Conservation (phyloP, 2,888 invertebrate species). For the Tuberolachnus salignus region DNA sequence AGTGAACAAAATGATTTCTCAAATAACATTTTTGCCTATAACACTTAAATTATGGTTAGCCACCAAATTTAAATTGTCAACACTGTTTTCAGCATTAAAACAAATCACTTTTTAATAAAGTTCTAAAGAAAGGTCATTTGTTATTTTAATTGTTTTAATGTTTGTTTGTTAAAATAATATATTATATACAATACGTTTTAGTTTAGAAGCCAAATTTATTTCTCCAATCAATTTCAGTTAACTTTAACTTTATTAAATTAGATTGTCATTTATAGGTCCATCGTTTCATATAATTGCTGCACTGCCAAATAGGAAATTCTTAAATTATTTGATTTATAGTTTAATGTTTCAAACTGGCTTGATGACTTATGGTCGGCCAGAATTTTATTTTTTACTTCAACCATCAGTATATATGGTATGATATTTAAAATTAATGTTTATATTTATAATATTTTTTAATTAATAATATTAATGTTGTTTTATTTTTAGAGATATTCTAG, state of each 20-base stretch:
- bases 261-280: constrained; percentile 22
- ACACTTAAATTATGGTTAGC: too few species aligned
- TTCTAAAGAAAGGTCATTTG: too few species aligned
- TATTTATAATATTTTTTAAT: neutral
- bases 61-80: too few species aligned
- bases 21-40: too few species aligned
- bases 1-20: too few species aligned
- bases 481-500: constrained; percentile 29
- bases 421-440: neutral
- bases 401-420: constrained; percentile 45
- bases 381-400: constrained; percentile 49
- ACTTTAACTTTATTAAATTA: neutral
- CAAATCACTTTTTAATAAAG: too few species aligned
- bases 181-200: neutral
- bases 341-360: constrained; percentile 50
- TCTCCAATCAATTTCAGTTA: too few species aligned
- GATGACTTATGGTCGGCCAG: constrained; percentile 49
- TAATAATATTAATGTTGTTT: neutral
- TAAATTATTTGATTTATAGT: constrained; percentile 51
- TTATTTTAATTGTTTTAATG: too few species aligned
- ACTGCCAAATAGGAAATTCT: constrained; percentile 44
- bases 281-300: constrained; percentile 29
- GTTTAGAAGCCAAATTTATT: neutral
- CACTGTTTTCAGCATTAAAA: too few species aligned
- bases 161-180: too few species aligned